These are phyloP conservation scores for Dasyprocta punctata DNA, from an alignment of 2,113 vertebrate genomes.

Conservation along the genomic window DNA sequence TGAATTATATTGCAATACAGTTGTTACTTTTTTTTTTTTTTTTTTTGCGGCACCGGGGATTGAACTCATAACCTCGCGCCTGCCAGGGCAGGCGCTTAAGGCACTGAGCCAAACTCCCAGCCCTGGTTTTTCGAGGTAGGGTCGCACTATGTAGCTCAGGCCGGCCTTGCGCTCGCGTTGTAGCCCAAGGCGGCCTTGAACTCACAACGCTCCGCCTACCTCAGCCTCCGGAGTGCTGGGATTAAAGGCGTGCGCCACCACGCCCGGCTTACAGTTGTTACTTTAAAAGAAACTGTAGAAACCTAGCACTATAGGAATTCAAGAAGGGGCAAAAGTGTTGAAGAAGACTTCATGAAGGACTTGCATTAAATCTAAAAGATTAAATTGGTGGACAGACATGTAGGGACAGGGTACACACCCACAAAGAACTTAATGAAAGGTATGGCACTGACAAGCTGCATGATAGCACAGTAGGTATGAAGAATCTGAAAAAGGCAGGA, in stretches of 20 bases:
- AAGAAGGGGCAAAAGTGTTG: background rate
- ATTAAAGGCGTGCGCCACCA: no score
- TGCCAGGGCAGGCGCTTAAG: no score
- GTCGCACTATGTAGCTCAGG: no score
- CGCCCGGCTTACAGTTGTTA: background rate
- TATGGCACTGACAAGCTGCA: background rate
- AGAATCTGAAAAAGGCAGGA: background rate
- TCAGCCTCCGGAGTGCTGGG: no score
- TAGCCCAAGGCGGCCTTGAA: no score
- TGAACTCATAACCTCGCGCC: no score
- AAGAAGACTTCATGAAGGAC: background rate
- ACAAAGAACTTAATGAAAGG: slow-evolving; percentile 11
- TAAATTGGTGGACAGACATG: background rate
- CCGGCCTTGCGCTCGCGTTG: no score
- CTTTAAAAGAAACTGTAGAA: background rate
- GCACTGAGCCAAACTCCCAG: no score
- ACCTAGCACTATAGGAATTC: slow-evolving; percentile 9
- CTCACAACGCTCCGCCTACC: no score
- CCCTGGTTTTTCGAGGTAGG: no score
- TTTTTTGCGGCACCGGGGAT: no score
- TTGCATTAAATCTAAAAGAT: slow-evolving; percentile 10
- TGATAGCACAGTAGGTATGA: background rate
- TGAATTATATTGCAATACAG: background rate
- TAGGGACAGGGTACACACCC: background rate
- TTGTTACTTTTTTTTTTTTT: slow-evolving; percentile 4